phyloP scores from a whole-genome alignment of 2,888 invertebrate genomes.

The Pantelozetes paolii region DNA sequence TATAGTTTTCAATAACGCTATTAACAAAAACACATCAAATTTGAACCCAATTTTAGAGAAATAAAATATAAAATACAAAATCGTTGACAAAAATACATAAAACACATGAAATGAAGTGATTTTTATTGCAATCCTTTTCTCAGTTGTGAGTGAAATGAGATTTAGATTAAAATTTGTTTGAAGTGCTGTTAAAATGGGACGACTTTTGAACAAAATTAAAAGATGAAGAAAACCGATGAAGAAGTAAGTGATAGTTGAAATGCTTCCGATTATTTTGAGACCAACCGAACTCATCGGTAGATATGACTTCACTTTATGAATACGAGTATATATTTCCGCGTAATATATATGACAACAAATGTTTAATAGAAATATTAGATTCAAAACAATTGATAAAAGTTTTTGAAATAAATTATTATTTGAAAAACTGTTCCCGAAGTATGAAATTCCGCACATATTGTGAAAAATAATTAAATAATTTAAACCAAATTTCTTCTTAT shows the following conservation, averaged over 20 bases:
- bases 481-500: background rate
- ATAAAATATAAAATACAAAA: background rate
- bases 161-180: background rate
- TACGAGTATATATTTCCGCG: background rate
- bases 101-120: background rate
- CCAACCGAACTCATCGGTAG: background rate
- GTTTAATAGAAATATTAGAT: background rate
- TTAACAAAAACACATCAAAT: background rate
- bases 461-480: background rate
- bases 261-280: background rate
- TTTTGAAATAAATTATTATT: background rate
- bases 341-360: background rate
- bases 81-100: background rate
- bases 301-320: background rate
- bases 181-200: background rate
- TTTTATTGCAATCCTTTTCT: background rate
- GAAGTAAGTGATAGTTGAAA: background rate
- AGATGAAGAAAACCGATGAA: background rate
- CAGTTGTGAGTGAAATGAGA: background rate
- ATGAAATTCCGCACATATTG: background rate
- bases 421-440: background rate
- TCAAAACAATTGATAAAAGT: background rate
- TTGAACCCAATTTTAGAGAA: background rate
- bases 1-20: background rate
- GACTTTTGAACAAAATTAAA: background rate